Evolutionary conservation across 2,888 invertebrate species (phyloP).

Genomic region (Reticulitermes lucifugus): DNA sequence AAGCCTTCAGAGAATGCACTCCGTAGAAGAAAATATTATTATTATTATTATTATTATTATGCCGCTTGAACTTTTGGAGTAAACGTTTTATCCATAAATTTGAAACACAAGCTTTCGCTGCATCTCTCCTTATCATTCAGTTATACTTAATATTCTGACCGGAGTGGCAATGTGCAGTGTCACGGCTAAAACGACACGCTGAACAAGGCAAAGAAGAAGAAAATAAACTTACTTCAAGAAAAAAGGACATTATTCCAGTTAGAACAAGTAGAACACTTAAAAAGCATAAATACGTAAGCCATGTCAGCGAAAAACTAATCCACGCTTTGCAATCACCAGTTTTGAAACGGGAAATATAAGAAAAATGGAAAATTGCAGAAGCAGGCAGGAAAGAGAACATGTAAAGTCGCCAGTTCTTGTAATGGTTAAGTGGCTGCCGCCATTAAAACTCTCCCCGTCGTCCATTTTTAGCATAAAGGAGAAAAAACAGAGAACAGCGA

Average conservation of each 20-base stretch:
- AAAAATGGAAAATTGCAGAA: background rate
- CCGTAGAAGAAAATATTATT: too few relatives aligned
- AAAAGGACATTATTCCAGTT: background rate
- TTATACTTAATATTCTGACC: background rate
- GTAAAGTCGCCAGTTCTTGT: conserved; percentile 9
- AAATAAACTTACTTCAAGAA: background rate
- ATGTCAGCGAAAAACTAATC: background rate
- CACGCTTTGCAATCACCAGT: background rate
- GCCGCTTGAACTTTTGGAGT: too few relatives aligned
- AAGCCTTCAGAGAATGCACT: too few relatives aligned
- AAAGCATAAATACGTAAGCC: background rate
- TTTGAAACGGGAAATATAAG: background rate
- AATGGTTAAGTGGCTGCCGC: background rate
- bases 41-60: too few relatives aligned
- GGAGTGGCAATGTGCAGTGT: background rate
- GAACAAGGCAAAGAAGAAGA: background rate
- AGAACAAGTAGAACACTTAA: background rate
- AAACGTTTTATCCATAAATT: too few relatives aligned
- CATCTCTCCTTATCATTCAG: background rate
- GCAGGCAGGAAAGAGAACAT: background rate
- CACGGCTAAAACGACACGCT: background rate
- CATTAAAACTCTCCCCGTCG: conserved; percentile 5
- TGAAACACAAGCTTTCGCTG: background rate
- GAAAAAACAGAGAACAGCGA: background rate
- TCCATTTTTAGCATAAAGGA: background rate